phyloP scores from a whole-genome alignment of 2,888 invertebrate genomes.

The Himalopsyche anomala region DNA sequence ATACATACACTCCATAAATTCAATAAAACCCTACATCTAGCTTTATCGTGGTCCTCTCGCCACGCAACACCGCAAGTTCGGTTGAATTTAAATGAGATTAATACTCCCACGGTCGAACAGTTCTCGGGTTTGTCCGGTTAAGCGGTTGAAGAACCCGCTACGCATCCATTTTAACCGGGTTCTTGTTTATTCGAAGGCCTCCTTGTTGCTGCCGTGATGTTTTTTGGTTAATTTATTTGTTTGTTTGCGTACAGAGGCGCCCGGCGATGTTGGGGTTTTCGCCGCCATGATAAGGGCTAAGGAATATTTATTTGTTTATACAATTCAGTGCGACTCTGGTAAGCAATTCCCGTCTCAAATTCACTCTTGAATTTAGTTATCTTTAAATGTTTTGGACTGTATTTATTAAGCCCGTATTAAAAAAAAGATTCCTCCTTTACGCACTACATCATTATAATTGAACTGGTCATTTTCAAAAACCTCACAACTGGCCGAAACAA shows the following conservation, averaged over 20 bases:
- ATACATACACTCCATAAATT: slow-evolving; percentile 1
- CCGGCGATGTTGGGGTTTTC: not conserved
- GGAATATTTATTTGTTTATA: slow-evolving; percentile 7
- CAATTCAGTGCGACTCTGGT: not conserved
- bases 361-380: not conserved
- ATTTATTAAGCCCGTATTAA: too few relatives aligned
- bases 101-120: slow-evolving; percentile 21
- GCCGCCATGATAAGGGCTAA: not conserved
- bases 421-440: too few relatives aligned
- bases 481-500: too few relatives aligned
- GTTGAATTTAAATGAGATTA: slow-evolving; percentile 31
- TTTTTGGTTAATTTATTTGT: slow-evolving; percentile 31
- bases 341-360: not conserved
- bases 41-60: slow-evolving; percentile 14
- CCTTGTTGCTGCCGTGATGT: slow-evolving; percentile 16
- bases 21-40: not conserved
- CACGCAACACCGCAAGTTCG: not conserved
- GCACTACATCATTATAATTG: too few relatives aligned
- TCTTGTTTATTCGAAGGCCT: slow-evolving; percentile 26
- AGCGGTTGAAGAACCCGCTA: slow-evolving; percentile 9
- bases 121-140: slow-evolving; percentile 26
- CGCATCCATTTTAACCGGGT: slow-evolving; percentile 13
- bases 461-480: too few relatives aligned
- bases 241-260: not conserved
- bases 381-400: not conserved